Evolutionary conservation across 2,888 invertebrate species (phyloP), one percentile per base, ranked within the genome.

Genomic region (Tetragonula carbonaria): DNA sequence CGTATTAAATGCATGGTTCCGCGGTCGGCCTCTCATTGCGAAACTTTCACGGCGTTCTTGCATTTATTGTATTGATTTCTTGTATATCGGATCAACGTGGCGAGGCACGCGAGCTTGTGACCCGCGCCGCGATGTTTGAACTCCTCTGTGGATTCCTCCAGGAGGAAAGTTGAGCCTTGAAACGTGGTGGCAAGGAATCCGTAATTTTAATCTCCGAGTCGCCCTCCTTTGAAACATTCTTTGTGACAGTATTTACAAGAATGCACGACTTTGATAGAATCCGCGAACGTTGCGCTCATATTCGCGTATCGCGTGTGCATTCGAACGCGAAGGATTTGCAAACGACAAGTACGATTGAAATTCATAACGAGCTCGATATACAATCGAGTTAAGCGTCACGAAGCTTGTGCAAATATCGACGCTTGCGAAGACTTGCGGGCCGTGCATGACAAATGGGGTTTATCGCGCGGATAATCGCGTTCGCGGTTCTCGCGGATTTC

Each of bases 371-470:
- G n/a, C n/a, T 45, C 18, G 5, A 45, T 50, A 70, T 18, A 23
- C 18, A 45, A 78, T 55, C 63, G 45, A 71, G 55, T 66, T 57
- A 66, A 66, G n/a, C 57, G 21, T 23, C 23, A n/a, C 53, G 53
- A 65, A 16, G 16, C 33, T 50, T 33, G 33, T 5, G 62, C 55
- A 45, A 66, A 71, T 53, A n/a, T 51, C 8, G 53, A 70, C 65
- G 18, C 16, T 21, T 2, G 53, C 55, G 66, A 82, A 78, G 73
- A 70, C 38, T 78, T 81, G 81, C 71, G 74, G 8, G 8, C 45
- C 84, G 78, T 71, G 63, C 78, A 77, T 74, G 76, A 59, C 23
- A 14, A 59, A 55, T 71, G 38, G 51, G 65, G 51, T 79, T 85
- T 75, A 73, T 72, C 72, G 77, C 59, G 53, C 78, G 33, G 70